Conservation (phyloP, 2,888 invertebrate genomes). For the Oligia latruncula region DNA sequence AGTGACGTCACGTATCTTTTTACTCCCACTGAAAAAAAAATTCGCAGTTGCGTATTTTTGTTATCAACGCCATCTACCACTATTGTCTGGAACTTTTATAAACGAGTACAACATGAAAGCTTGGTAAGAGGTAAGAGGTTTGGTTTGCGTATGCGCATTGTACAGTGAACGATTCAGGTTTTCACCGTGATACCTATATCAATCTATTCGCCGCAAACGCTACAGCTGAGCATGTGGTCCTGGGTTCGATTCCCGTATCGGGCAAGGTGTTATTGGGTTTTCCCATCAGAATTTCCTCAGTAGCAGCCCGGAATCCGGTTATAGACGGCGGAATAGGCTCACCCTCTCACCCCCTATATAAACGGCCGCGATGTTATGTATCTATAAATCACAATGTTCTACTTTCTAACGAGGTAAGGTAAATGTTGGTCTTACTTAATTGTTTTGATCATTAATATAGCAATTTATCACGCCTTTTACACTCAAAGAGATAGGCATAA, state of each 20-base stretch:
- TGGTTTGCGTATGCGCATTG: slow-evolving; percentile 5
- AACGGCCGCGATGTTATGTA: too few relatives aligned
- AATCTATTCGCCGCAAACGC: neutral
- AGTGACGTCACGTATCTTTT: too few relatives aligned
- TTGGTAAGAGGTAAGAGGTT: neutral
- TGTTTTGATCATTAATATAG: too few relatives aligned
- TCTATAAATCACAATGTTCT: too few relatives aligned
- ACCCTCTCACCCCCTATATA: too few relatives aligned
- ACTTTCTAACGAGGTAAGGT: neutral
- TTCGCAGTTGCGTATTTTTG: neutral
- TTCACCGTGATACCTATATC: neutral
- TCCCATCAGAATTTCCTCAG: neutral
- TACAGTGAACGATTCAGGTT: neutral
- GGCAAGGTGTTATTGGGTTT: neutral
- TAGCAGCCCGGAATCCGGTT: neutral
- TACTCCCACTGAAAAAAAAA: neutral
- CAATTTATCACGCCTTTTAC: too few relatives aligned
- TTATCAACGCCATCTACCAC: slow-evolving; percentile 41
- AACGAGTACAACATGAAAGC: neutral
- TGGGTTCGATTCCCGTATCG: neutral
- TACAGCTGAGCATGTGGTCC: neutral
- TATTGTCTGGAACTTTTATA: slow-evolving; percentile 9
- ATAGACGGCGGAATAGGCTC: too few relatives aligned
- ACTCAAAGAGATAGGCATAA: too few relatives aligned
- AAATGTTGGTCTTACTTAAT: neutral